Conservation (phyloP, 2,888 invertebrate species). For the Calameuta idolon region DNA sequence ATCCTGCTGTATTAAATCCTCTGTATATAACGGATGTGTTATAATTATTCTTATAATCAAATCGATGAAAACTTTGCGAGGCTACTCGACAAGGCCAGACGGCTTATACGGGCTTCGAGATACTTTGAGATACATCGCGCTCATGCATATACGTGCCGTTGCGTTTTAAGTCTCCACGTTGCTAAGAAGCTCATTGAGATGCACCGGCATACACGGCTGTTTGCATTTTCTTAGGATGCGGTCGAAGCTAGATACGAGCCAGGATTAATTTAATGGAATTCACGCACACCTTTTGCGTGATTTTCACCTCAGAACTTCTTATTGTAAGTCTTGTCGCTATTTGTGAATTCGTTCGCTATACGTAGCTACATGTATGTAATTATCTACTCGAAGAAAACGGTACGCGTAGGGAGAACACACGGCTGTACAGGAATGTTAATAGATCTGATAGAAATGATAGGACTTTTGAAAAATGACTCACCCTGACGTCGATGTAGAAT, state of each 20-base stretch:
- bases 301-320: neutral
- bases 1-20: neutral
- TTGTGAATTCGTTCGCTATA: neutral
- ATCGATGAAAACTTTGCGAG: neutral
- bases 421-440: neutral
- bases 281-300: neutral
- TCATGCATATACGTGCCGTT: conserved; percentile 38
- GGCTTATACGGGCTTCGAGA: neutral
- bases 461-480: conserved; percentile 34
- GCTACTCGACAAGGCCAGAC: neutral
- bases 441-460: conserved; percentile 11
- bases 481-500: conserved; percentile 69
- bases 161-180: conserved; percentile 29
- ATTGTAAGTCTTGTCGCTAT: neutral
- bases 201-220: conserved; percentile 51
- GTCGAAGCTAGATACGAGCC: conserved; percentile 19
- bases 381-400: neutral
- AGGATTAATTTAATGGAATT: conserved; percentile 27
- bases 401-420: neutral
- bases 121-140: conserved; percentile 11
- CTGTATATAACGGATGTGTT: too few species aligned
- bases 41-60: neutral
- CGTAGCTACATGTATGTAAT: neutral
- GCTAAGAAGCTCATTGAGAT: conserved; percentile 54
- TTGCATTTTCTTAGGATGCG: conserved; percentile 23